Percentiles rank a stretch among this genome's conserved stretches.
phyloP scores from a whole-genome alignment of 2,113 vertebrate genomes.

The Tautogolabrus adspersus region DNA sequence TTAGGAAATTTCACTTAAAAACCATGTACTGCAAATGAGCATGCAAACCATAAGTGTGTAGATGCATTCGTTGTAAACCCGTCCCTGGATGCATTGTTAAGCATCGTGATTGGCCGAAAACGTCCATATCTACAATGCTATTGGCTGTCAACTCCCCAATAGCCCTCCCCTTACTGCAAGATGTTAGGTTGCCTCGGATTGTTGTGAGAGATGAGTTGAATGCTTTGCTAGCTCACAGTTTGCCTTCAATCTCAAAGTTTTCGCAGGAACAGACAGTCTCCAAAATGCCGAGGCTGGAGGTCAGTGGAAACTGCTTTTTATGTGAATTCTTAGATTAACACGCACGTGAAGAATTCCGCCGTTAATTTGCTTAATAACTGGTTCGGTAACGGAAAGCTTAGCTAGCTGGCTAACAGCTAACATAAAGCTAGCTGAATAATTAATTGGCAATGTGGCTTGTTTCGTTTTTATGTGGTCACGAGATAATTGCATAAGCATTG shows the following conservation, averaged over 20 bases:
- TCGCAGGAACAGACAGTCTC: slow-evolving; percentile 40
- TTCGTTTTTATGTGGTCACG: background rate
- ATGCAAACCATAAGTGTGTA: background rate
- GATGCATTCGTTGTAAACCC: background rate
- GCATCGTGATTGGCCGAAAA: slow-evolving; percentile 53
- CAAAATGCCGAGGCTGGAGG: slow-evolving; percentile 75
- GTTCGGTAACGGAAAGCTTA: slow-evolving; percentile 52
- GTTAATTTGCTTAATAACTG: slow-evolving; percentile 23
- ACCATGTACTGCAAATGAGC: background rate
- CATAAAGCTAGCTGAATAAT: slow-evolving; percentile 50
- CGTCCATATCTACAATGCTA: background rate
- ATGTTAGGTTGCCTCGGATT: slow-evolving; percentile 62
- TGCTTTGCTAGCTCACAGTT: slow-evolving; percentile 61
- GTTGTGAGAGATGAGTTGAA: slow-evolving; percentile 80
- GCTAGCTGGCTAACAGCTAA: slow-evolving; percentile 59
- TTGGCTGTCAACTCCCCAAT: slow-evolving; percentile 45
- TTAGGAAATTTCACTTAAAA: background rate
- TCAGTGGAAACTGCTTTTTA: slow-evolving; percentile 39
- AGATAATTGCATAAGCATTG: background rate
- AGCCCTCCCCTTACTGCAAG: slow-evolving; percentile 25
- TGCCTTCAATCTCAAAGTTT: slow-evolving; percentile 71
- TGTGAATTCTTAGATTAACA: background rate
- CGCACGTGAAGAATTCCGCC: background rate
- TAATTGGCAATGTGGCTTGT: slow-evolving; percentile 41
- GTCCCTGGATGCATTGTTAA: background rate